phyloP scores from a whole-genome alignment of 2,797 vertebrate species.

The Liasis olivaceus region DNA sequence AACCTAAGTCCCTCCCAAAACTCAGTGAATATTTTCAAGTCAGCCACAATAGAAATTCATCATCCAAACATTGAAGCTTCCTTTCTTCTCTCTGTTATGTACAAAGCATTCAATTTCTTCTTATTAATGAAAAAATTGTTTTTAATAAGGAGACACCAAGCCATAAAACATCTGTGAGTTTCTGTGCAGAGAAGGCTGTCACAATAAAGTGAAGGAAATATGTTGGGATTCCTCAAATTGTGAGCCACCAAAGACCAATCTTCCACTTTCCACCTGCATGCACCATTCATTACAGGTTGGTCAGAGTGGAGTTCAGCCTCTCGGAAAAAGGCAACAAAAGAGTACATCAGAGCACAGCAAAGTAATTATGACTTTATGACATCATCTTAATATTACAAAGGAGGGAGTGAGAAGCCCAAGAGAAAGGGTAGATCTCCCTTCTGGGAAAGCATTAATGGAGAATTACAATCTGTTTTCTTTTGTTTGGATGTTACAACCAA shows the following conservation, averaged over 20 bases:
- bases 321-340: slow-evolving; percentile 63
- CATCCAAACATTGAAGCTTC: slow-evolving; percentile 35
- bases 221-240: slow-evolving; percentile 58
- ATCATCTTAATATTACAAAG: slow-evolving; percentile 80
- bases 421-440: slow-evolving; percentile 78
- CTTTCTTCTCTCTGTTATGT: slow-evolving; percentile 32
- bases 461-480: slow-evolving; percentile 83
- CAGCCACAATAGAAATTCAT: not conserved
- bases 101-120: slow-evolving; percentile 15
- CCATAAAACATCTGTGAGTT: slow-evolving; percentile 63
- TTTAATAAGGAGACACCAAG: slow-evolving; percentile 37
- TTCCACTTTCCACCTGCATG: slow-evolving; percentile 66
- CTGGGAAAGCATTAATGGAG: slow-evolving; percentile 81
- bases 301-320: slow-evolving; percentile 69
- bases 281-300: slow-evolving; percentile 52
- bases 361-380: slow-evolving; percentile 81
- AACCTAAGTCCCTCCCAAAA: slow-evolving; percentile 5
- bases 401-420: slow-evolving; percentile 73
- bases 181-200: slow-evolving; percentile 48
- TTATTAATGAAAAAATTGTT: slow-evolving; percentile 50
- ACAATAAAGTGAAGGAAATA: slow-evolving; percentile 60
- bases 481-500: slow-evolving; percentile 85
- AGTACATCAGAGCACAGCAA: slow-evolving; percentile 70
- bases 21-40: not conserved
- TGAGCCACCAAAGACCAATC: slow-evolving; percentile 67